These are phyloP conservation scores for Climacteris rufus DNA, from an alignment of 2,113 vertebrate genomes.

Conservation along the genomic window DNA sequence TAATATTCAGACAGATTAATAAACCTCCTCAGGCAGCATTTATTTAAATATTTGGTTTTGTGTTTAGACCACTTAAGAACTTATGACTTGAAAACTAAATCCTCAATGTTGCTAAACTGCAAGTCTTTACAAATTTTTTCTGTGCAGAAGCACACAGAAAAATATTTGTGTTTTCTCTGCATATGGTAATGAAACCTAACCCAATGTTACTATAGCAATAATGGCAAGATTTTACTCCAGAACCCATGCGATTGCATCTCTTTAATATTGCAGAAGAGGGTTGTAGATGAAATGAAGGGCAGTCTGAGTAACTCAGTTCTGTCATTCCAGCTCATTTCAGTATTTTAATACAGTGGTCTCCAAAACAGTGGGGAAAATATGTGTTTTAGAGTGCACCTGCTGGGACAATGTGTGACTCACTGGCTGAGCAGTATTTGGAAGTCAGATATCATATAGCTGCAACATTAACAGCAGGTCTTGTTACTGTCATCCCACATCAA, in stretches of 20 bases:
- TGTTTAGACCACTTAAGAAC: not conserved
- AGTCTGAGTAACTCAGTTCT: not conserved
- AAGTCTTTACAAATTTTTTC: not conserved
- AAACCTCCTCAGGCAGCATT: not conserved
- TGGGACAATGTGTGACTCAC: not conserved
- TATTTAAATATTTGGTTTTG: not conserved
- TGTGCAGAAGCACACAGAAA: not conserved
- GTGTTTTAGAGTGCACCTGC: not conserved
- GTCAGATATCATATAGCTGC: not conserved
- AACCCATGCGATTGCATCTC: not conserved
- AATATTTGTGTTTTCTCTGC: not conserved
- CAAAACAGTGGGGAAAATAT: slow-evolving; percentile 6
- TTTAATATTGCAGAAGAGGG: not conserved
- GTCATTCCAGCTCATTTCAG: slow-evolving; percentile 2
- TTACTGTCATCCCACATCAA: slow-evolving; percentile 8
- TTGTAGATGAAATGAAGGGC: not conserved
- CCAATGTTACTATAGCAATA: not conserved
- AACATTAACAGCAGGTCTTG: not conserved
- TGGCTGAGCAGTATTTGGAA: not conserved
- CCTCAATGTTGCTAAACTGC: not conserved
- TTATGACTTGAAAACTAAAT: not conserved
- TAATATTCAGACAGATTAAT: not conserved
- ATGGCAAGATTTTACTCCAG: not conserved
- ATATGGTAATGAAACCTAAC: not conserved
- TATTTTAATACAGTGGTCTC: not conserved